Conservation (phyloP, 2,113 vertebrate species). For the Benitochromis conjunctus region DNA sequence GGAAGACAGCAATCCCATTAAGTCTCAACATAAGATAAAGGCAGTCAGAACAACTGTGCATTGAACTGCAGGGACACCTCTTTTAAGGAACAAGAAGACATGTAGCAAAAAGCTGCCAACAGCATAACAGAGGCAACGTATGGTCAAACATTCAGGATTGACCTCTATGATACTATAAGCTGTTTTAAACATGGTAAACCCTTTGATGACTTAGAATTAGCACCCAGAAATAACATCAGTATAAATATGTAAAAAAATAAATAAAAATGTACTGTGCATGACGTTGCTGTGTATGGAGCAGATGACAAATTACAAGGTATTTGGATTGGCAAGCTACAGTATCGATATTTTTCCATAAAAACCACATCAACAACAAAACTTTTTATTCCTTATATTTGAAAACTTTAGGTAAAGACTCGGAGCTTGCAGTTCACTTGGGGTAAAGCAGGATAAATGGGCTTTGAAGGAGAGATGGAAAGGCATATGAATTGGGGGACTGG, state of each 20-base stretch:
- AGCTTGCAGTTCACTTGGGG: conserved; percentile 24
- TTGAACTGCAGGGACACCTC: neutral
- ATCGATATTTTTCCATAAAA: neutral
- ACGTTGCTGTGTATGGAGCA: neutral
- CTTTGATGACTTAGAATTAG: neutral
- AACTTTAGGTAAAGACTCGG: neutral
- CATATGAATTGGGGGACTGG: neutral
- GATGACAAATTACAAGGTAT: neutral
- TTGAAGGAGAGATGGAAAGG: conserved; percentile 19
- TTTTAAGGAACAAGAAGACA: neutral
- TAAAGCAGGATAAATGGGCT: conserved; percentile 8
- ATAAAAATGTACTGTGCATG: neutral
- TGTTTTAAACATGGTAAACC: neutral
- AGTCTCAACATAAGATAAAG: neutral
- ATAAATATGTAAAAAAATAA: neutral
- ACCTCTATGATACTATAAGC: neutral
- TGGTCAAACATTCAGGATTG: neutral
- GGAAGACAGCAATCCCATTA: neutral
- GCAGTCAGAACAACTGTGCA: neutral
- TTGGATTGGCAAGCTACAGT: neutral
- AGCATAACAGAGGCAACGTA: neutral
- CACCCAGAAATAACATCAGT: neutral
- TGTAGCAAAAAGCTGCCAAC: neutral
- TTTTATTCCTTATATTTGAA: neutral
- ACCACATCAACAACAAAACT: neutral